Conservation (phyloP, 2,113 vertebrate genomes). For the Festucalex cinctus region DNA sequence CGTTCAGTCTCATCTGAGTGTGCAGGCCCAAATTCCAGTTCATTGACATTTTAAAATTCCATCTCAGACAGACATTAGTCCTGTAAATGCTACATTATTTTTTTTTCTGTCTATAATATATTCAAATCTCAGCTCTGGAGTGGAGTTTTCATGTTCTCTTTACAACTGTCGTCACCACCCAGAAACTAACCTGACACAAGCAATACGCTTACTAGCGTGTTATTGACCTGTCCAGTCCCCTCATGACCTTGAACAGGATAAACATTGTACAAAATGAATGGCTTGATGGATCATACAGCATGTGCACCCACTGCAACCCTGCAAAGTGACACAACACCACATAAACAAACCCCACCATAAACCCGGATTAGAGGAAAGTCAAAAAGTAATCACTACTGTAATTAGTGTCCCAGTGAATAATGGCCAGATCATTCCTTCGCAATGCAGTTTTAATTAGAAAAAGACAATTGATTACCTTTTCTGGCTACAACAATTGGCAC, state of each 20-base stretch:
- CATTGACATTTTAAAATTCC: too few species aligned
- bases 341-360: not conserved
- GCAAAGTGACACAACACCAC: not conserved
- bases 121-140: too few species aligned
- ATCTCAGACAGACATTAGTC: too few species aligned
- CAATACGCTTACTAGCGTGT: not conserved
- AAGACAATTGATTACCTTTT: conserved; percentile 30
- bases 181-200: not conserved
- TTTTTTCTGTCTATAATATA: too few species aligned
- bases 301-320: not conserved
- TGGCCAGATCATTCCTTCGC: conserved; percentile 19
- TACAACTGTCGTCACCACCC: not conserved
- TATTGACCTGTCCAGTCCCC: not conserved
- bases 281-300: not conserved
- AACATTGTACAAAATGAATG: not conserved
- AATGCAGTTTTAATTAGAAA: conserved; percentile 35
- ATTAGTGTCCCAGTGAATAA: conserved; percentile 22
- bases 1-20: too few species aligned
- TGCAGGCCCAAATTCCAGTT: too few species aligned
- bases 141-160: too few species aligned
- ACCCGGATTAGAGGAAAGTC: conserved; percentile 11
- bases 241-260: not conserved
- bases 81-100: too few species aligned
- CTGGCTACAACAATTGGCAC: conserved; percentile 17
- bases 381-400: conserved; percentile 14